Base-by-base conservation (phyloP, 1,140 invertebrate species). In the Trichonephila clavata region DNA sequence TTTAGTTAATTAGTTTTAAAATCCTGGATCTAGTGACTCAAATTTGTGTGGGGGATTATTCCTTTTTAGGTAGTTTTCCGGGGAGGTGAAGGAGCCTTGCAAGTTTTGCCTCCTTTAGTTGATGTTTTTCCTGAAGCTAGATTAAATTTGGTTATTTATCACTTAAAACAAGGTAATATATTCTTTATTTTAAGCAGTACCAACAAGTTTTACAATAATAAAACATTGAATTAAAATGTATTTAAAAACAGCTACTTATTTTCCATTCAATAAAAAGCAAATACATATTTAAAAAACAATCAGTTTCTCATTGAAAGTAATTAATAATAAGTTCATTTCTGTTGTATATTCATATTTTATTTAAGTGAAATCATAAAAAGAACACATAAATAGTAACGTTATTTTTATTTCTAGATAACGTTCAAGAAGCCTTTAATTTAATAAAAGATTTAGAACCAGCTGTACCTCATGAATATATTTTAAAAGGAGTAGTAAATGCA, bases 111-210 rank as follows among this genome's bases (percentile, higher is more conserved):
- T 0, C 97, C 97, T 57, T 96, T 99, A 24, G 97, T 99, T 5
- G 99, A 99, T 96, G 97, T 99, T 0, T 98, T 99, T 91, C 98
- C 99, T 16, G 99, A 99, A 96, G 99, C 99, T 8, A 97, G 99
- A 90, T 96, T 99, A 0, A 99, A 99, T 96, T 97, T 99, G 65
- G 98, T 99, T 5, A 99, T 99, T 84, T 98, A 99, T 96, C 97
- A 99, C 95, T 96, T 99, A 20, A 98, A 98, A 95, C 98, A 98
- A 96, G 96, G 97, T 97, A 95, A 63, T 14, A 4, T 57, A 21
- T 32, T 88, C 50, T 86, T 94, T 94, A 50, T 50, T 50, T 50
- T 50, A 50, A 50, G 50, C 10, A 50, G 50, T 50, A 13, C 7
- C 10, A 50, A 50, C 10, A 10, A 50, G 5, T 50, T 50, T 50